Percentiles rank a stretch among this genome's conserved stretches.
Conservation (phyloP, 2,888 invertebrate genomes). For the Coecobrya sp. region DNA sequence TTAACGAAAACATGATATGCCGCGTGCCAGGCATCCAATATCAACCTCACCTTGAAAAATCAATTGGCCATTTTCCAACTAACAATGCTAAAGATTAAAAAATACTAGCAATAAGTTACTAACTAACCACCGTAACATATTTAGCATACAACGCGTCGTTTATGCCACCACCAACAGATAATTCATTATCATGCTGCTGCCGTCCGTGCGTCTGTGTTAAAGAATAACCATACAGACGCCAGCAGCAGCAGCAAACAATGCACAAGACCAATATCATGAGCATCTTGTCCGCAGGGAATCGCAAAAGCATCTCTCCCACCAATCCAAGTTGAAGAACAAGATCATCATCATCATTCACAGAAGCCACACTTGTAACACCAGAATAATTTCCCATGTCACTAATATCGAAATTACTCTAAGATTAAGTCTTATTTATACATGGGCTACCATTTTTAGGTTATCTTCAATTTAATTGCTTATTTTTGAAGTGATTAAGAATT, state of each 20-base stretch:
- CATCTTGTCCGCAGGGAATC: constrained; percentile 23
- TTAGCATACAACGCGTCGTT: not conserved
- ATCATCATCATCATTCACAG: not conserved
- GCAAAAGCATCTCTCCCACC: constrained; percentile 28
- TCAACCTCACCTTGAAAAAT: not conserved
- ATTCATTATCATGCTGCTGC: not conserved
- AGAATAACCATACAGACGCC: not conserved
- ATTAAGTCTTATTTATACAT: not conserved
- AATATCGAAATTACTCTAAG: not conserved
- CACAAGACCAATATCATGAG: not conserved
- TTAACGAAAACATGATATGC: not conserved
- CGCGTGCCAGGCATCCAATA: not conserved
- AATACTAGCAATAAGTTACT: not conserved
- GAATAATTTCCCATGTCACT: not conserved
- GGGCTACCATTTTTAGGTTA: too few species aligned
- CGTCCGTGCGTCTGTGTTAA: not conserved
- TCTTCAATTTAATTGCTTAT: too few species aligned
- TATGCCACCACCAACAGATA: not conserved
- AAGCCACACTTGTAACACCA: not conserved
- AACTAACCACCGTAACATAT: not conserved
- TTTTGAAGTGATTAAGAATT: too few species aligned
- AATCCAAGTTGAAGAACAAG: not conserved
- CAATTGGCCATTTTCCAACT: not conserved
- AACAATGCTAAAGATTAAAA: not conserved
- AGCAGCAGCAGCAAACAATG: not conserved